Evolutionary conservation across 2,113 vertebrate species (phyloP).

Genomic region (Sander lucioperca): DNA sequence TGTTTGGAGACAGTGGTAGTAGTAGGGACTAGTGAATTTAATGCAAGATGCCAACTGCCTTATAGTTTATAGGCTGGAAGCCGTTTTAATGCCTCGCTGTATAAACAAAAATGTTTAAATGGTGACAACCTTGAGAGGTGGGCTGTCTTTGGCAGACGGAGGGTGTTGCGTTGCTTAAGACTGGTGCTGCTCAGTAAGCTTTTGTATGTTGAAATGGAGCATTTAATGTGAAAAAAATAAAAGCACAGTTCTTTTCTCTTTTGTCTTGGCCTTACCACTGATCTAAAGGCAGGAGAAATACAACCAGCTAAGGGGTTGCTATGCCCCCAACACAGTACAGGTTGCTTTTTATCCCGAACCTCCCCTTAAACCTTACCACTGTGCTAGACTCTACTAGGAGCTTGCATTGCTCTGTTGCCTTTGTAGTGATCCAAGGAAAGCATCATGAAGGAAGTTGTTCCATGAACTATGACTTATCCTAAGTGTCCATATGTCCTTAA

Average conservation of each 20-base stretch:
- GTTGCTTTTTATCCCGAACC: not conserved
- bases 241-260: not conserved
- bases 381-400: no score
- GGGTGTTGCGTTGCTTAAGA: not conserved
- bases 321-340: not conserved
- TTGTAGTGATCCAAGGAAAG: not conserved
- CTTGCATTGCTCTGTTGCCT: not conserved
- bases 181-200: not conserved
- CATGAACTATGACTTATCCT: not conserved
- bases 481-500: not conserved
- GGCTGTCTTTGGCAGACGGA: not conserved
- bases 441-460: not conserved
- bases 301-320: not conserved
- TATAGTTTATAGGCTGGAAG: not conserved
- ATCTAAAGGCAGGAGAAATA: not conserved
- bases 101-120: not conserved
- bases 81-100: not conserved
- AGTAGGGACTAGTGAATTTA: not conserved
- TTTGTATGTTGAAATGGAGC: not conserved
- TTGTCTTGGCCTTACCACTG: not conserved
- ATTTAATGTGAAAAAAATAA: not conserved
- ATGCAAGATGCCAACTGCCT: not conserved
- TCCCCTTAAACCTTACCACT: not conserved
- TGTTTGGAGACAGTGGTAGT: not conserved
- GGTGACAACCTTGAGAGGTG: not conserved